phyloP scores from a whole-genome alignment of 2,888 invertebrate genomes.

The Sminthurinus aureus region DNA sequence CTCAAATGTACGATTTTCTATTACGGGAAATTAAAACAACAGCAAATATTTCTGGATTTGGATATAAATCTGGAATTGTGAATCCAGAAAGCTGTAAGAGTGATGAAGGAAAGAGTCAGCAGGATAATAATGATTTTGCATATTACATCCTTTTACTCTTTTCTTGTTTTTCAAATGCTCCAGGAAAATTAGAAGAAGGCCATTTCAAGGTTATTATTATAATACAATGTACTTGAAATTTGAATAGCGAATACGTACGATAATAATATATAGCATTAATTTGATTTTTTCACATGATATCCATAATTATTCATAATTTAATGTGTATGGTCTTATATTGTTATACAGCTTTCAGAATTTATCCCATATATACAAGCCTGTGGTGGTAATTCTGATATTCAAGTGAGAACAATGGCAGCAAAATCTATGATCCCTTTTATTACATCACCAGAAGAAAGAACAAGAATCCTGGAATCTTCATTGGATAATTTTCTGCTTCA shows the following conservation, averaged over 20 bases:
- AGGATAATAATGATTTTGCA: constrained; percentile 51
- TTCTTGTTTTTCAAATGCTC: constrained; percentile 52
- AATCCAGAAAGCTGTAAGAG: neutral
- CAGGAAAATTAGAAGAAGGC: constrained; percentile 53
- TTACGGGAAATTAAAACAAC: constrained; percentile 64
- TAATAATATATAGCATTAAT: neutral
- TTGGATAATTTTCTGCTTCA: constrained; percentile 33
- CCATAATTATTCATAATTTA: neutral
- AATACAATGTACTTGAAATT: neutral
- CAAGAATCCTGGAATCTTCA: constrained; percentile 28
- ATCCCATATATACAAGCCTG: constrained; percentile 72
- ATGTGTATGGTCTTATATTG: neutral
- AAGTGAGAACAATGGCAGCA: constrained; percentile 71
- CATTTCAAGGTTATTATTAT: constrained; percentile 46
- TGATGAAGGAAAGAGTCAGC: neutral
- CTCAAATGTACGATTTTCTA: constrained; percentile 71
- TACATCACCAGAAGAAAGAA: constrained; percentile 45
- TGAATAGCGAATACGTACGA: no score
- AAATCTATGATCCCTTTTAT: constrained; percentile 55
- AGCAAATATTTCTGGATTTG: neutral
- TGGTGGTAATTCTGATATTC: constrained; percentile 72
- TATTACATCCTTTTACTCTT: constrained; percentile 56
- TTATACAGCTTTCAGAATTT: constrained; percentile 71
- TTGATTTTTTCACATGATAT: neutral
- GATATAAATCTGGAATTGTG: neutral